phyloP scores from a whole-genome alignment of 1,140 invertebrate genomes.

The Mylabris phalerata region DNA sequence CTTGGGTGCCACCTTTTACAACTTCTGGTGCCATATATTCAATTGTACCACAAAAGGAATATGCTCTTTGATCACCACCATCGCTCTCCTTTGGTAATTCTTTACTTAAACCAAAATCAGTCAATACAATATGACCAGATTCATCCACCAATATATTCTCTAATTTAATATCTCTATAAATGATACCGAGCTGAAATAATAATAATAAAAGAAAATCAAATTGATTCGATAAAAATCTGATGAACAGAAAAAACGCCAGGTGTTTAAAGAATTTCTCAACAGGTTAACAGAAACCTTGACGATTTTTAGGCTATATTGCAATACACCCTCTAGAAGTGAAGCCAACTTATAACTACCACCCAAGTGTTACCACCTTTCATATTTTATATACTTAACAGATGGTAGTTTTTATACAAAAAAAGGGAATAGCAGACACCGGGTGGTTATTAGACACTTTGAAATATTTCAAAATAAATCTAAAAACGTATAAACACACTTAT shows the following conservation, averaged over 20 bases:
- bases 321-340: not conserved
- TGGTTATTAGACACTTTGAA: too few species aligned
- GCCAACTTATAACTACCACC: too few species aligned
- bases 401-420: too few species aligned
- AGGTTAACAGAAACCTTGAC: conserved; percentile 8
- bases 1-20: conserved; percentile 69
- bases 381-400: too few species aligned
- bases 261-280: conserved; percentile 6
- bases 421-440: too few species aligned
- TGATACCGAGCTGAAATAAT: conserved; percentile 74
- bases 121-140: conserved; percentile 84
- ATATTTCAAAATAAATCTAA: too few species aligned
- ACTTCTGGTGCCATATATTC: conserved; percentile 96
- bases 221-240: not conserved
- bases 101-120: conserved; percentile 89
- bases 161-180: conserved; percentile 93
- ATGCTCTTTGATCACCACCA: conserved; percentile 58
- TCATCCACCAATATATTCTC: conserved; percentile 87
- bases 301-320: conserved; percentile 7
- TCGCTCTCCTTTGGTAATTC: conserved; percentile 50
- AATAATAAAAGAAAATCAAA: conserved; percentile 1
- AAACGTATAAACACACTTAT: too few species aligned
- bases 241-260: conserved; percentile 4
- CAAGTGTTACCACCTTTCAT: too few species aligned
- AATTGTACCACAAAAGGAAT: conserved; percentile 97